Conservation (phyloP, 2,113 vertebrate genomes). For the human region DNA sequence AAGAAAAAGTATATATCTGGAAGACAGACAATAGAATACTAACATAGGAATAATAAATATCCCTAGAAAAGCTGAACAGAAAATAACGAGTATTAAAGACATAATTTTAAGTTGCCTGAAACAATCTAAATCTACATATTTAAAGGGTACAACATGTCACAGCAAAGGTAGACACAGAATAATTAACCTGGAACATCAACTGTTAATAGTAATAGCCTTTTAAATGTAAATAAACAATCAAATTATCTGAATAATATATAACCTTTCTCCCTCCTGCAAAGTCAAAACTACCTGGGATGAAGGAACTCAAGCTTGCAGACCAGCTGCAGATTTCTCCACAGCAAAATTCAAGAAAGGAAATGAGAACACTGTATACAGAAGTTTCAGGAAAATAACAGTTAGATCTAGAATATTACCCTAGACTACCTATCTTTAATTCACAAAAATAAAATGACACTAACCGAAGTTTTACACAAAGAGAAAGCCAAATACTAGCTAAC, state of each 20-base stretch:
- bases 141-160: not conserved
- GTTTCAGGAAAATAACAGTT: not conserved
- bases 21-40: not conserved
- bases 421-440: not conserved
- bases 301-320: too few relatives aligned
- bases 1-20: not conserved
- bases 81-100: not conserved
- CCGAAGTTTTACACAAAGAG: not conserved
- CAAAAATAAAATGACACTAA: not conserved
- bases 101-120: not conserved
- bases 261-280: accelerated
- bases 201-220: not conserved
- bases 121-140: not conserved
- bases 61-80: not conserved
- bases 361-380: not conserved
- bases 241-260: too few relatives aligned
- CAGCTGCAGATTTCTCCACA: not conserved
- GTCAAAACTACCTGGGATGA: not conserved
- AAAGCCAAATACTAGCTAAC: not conserved
- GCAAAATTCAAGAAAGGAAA: not conserved
- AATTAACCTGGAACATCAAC: not conserved
- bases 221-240: not conserved
- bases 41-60: not conserved
- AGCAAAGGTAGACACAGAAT: not conserved
- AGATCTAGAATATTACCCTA: not conserved